phyloP scores from a whole-genome alignment of 2,797 vertebrate genomes.

The Discoglossus pictus region DNA sequence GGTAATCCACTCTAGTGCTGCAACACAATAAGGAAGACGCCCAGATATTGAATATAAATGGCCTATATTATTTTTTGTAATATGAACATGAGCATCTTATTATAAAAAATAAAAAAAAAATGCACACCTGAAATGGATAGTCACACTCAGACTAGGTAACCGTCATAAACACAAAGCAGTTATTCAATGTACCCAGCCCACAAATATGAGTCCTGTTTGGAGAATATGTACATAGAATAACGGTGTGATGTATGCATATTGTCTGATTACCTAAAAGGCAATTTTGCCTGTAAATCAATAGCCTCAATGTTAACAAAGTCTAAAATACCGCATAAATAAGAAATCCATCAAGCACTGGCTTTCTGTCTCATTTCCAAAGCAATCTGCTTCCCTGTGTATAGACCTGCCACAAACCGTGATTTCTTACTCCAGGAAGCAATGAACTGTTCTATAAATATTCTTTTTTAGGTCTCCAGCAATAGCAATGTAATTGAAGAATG shows the following conservation, averaged over 20 bases:
- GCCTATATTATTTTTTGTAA: too few relatives aligned
- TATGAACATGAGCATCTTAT: too few relatives aligned
- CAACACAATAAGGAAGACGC: too few relatives aligned
- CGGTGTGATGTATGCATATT: constrained; percentile 3
- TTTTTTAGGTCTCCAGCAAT: neutral
- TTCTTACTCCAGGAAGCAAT: neutral
- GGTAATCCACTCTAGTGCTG: too few relatives aligned
- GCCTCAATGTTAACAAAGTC: neutral
- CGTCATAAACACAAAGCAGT: too few relatives aligned
- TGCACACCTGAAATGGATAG: too few relatives aligned
- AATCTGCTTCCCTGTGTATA: constrained; percentile 22
- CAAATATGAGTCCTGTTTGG: too few relatives aligned
- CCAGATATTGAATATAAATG: too few relatives aligned
- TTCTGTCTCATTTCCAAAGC: constrained; percentile 10
- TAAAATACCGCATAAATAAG: neutral
- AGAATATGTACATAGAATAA: too few relatives aligned
- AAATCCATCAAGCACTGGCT: constrained; percentile 9
- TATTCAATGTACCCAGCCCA: too few relatives aligned
- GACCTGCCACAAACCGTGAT: constrained; percentile 8
- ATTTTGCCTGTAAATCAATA: neutral
- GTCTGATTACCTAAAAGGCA: neutral
- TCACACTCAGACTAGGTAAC: too few relatives aligned
- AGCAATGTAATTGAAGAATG: constrained; percentile 21
- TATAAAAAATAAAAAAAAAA: too few relatives aligned
- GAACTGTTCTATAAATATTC: constrained; percentile 4